Evolutionary conservation across 1,140 invertebrate species (phyloP).

Genomic region (Drosophila mayri): DNA sequence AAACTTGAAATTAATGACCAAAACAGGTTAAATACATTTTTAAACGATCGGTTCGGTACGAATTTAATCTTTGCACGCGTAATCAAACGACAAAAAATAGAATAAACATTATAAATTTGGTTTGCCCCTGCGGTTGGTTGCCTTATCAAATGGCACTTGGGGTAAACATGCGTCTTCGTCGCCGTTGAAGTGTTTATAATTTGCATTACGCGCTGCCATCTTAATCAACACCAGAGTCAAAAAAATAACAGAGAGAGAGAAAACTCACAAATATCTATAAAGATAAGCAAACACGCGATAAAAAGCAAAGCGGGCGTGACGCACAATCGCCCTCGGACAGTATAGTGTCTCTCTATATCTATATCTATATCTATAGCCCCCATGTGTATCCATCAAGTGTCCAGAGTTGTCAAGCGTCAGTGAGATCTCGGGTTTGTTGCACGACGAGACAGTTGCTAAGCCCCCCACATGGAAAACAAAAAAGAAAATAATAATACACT

Average conservation of each 20-base stretch:
- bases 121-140: conserved; percentile 10
- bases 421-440: conserved; percentile 84
- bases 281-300: conserved; percentile 73
- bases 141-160: conserved; percentile 42
- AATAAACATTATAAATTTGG: conserved; percentile 33
- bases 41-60: conserved; percentile 10
- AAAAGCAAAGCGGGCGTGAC: conserved; percentile 63
- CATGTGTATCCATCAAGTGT: conserved; percentile 34
- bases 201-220: conserved; percentile 58
- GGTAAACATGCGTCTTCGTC: conserved; percentile 56
- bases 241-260: conserved; percentile 33
- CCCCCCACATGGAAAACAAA: conserved; percentile 12
- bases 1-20: conserved; percentile 3
- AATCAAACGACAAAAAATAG: conserved; percentile 19
- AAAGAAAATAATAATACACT: conserved; percentile 1
- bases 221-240: conserved; percentile 55
- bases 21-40: conserved; percentile 18
- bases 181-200: conserved; percentile 68
- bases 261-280: conserved; percentile 50
- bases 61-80: conserved; percentile 22
- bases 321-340: conserved; percentile 42
- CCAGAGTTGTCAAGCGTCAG: conserved; percentile 45
- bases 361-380: conserved; percentile 18
- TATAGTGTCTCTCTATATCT: conserved; percentile 23
- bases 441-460: conserved; percentile 80